Conservation (phyloP, 2,113 vertebrate genomes). For the Bostrychus sinensis region DNA sequence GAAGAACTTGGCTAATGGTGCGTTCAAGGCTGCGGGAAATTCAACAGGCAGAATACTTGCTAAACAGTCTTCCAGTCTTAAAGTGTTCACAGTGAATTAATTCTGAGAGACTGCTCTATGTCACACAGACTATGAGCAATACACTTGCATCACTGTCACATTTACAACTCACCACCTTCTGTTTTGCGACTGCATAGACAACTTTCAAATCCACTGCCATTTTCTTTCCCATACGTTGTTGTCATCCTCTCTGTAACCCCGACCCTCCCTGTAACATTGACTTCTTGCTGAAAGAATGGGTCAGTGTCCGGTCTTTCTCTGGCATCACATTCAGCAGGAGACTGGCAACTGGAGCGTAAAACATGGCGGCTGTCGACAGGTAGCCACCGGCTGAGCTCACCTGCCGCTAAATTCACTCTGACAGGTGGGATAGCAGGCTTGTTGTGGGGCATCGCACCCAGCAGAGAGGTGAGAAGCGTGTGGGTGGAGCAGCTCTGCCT, state of each 20-base stretch:
- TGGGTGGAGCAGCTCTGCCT: conserved; percentile 31
- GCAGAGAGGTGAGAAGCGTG: conserved; percentile 41
- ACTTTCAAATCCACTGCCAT: no score
- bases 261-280: conserved; percentile 10
- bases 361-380: conserved; percentile 59
- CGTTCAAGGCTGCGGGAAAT: conserved; percentile 56
- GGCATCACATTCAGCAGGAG: conserved; percentile 56
- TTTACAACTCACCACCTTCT: conserved; percentile 29
- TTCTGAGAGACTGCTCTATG: conserved; percentile 29
- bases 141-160: conserved; percentile 61
- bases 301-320: conserved; percentile 47
- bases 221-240: conserved; percentile 20
- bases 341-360: conserved; percentile 68
- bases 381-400: conserved; percentile 67
- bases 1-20: conserved; percentile 47
- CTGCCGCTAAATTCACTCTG: conserved; percentile 71
- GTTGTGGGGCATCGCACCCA: conserved; percentile 43
- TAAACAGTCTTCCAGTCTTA: conserved; percentile 24
- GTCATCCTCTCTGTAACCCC: conserved; percentile 5
- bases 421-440: conserved; percentile 72
- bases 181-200: no score
- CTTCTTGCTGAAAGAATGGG: neutral
- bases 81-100: conserved; percentile 49
- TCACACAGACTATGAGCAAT: conserved; percentile 46
- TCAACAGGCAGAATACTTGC: conserved; percentile 7